Percentiles rank a stretch among this genome's conserved stretches.
Conservation (phyloP, 2,888 invertebrate species). For the Macrosoma leucophasiata region DNA sequence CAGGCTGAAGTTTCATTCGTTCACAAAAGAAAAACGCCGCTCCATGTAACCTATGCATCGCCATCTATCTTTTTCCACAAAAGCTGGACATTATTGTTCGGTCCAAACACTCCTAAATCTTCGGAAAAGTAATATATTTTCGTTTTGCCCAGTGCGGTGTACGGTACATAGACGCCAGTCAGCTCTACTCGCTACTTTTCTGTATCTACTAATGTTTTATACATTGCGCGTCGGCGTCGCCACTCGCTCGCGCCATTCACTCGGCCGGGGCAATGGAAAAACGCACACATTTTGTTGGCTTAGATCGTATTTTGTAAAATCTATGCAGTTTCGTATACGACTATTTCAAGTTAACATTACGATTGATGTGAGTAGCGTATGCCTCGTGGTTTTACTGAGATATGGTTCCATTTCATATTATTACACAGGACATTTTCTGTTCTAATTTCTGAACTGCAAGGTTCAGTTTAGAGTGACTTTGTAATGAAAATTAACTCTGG, state of each 20-base stretch:
- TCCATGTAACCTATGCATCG: conserved; percentile 72
- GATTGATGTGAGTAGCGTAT: conserved; percentile 40
- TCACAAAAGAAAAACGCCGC: conserved; percentile 71
- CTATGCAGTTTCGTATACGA: conserved; percentile 46
- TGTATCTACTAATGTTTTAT: conserved; percentile 71
- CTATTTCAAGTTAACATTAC: conserved; percentile 43
- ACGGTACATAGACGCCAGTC: conserved; percentile 58
- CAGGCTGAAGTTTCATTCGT: conserved; percentile 64
- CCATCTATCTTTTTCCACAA: conserved; percentile 77
- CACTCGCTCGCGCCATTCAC: conserved; percentile 34
- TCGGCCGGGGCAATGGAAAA: conserved; percentile 43
- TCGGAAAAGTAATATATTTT: conserved; percentile 77
- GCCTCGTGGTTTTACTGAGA: conserved; percentile 16
- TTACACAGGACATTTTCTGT: conserved; percentile 21
- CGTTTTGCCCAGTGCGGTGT: conserved; percentile 74
- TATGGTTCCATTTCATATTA: conserved; percentile 25
- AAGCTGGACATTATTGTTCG: conserved; percentile 78
- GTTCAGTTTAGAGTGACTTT: conserved; percentile 17
- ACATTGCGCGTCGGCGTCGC: conserved; percentile 48
- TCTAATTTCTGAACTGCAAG: conserved; percentile 16
- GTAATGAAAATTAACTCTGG: conserved; percentile 21
- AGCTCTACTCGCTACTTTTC: conserved; percentile 60
- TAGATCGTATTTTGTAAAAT: conserved; percentile 48
- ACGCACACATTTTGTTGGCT: conserved; percentile 38
- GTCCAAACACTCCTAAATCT: conserved; percentile 77